Conservation (phyloP, 2,113 vertebrate genomes). For the Leiothrix lutea region DNA sequence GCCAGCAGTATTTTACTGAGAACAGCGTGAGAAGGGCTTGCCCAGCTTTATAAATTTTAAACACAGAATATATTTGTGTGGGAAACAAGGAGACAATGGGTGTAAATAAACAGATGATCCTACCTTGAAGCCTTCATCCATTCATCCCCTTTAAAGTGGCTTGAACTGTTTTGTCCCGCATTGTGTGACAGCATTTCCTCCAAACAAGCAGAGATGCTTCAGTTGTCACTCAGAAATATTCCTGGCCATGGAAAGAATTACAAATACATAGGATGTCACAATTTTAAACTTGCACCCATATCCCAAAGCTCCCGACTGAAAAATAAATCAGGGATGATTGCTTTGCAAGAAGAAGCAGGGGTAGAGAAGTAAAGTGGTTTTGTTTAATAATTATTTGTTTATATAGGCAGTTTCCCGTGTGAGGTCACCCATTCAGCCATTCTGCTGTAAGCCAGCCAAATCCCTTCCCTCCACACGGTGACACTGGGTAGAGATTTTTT, state of each 20-base stretch:
- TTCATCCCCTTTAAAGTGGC: not conserved
- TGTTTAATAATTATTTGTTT: not conserved
- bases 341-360: not conserved
- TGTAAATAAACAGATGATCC: constrained; percentile 76
- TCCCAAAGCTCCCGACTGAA: not conserved
- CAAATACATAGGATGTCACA: not conserved
- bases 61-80: constrained; percentile 80
- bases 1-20: constrained; percentile 88
- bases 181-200: not conserved
- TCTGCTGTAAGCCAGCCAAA: not conserved
- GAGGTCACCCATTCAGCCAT: not conserved
- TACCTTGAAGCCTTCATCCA: constrained; percentile 24
- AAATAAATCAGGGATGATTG: not conserved
- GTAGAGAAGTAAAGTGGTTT: not conserved
- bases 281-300: not conserved
- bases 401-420: not conserved
- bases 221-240: not conserved
- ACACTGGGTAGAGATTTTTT: not conserved
- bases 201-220: not conserved
- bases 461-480: not conserved
- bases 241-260: not conserved
- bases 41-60: constrained; percentile 75
- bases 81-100: constrained; percentile 74
- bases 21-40: constrained; percentile 90
- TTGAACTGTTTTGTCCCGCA: not conserved